Evolutionary conservation across 2,113 vertebrate genomes (phyloP).

Genomic region (Orycteropus afer): DNA sequence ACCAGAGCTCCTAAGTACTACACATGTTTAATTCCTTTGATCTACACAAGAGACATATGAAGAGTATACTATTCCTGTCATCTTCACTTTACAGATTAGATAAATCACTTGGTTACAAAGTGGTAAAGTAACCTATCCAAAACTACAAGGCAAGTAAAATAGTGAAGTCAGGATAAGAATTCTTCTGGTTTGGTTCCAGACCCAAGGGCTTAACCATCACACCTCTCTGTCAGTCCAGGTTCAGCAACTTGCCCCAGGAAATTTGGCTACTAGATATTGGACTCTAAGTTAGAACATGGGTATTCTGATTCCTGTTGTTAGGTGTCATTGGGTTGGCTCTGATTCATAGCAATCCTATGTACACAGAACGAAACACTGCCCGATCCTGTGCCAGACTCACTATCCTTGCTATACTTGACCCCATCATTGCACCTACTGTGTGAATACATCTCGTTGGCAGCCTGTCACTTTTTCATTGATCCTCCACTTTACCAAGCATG

Average conservation of each 20-base stretch:
- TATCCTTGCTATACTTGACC: too few relatives aligned
- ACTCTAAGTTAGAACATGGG: background rate
- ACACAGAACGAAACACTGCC: too few relatives aligned
- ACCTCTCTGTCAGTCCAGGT: background rate
- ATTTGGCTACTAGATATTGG: background rate
- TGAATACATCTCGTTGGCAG: too few relatives aligned
- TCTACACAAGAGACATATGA: background rate
- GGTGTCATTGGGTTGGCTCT: too few relatives aligned
- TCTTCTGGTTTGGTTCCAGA: background rate
- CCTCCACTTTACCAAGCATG: too few relatives aligned
- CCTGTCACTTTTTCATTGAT: too few relatives aligned
- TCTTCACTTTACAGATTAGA: background rate
- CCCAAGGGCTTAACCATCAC: background rate
- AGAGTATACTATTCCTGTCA: background rate
- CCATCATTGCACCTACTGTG: too few relatives aligned
- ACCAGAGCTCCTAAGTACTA: too few relatives aligned
- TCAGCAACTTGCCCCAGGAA: background rate
- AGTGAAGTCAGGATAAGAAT: background rate
- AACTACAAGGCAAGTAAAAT: background rate
- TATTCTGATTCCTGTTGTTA: too few relatives aligned
- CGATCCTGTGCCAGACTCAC: too few relatives aligned
- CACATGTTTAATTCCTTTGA: background rate
- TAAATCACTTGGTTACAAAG: background rate
- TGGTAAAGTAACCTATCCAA: background rate
- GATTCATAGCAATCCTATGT: too few relatives aligned